These are phyloP conservation scores for Danio jaintianensis DNA, from an alignment of 2,797 vertebrate species.

Conservation along the genomic window DNA sequence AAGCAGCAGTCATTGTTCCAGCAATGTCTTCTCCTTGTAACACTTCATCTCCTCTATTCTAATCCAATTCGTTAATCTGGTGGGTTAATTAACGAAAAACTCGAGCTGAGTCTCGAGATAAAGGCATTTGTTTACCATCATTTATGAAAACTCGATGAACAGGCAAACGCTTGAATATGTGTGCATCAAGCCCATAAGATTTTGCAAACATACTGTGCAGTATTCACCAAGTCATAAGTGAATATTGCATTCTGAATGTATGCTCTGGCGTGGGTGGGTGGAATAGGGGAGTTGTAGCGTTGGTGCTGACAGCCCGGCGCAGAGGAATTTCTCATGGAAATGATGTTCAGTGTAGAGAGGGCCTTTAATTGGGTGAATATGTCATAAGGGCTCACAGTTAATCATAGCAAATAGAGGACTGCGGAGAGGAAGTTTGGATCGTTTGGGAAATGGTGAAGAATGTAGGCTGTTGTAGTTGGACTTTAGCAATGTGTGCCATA, in stretches of 20 bases:
- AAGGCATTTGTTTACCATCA: not conserved
- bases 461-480: constrained; percentile 40
- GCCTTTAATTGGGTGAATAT: constrained; percentile 69
- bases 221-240: not conserved
- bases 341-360: constrained; percentile 50
- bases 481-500: constrained; percentile 21
- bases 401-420: constrained; percentile 61
- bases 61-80: not conserved
- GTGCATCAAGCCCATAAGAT: not conserved
- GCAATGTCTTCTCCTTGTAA: not conserved
- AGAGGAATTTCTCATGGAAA: constrained; percentile 58
- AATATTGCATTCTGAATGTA: not conserved
- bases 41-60: not conserved
- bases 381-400: constrained; percentile 63
- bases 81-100: not conserved
- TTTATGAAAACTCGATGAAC: not conserved
- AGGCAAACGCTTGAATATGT: not conserved
- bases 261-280: constrained; percentile 38
- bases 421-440: constrained; percentile 32
- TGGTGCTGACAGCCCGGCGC: constrained; percentile 58
- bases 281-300: constrained; percentile 33
- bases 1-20: not conserved
- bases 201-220: not conserved
- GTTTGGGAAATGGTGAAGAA: constrained; percentile 49
- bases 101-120: not conserved